phyloP scores from a whole-genome alignment of 2,113 vertebrate species.

The Alaudala cheleensis region DNA sequence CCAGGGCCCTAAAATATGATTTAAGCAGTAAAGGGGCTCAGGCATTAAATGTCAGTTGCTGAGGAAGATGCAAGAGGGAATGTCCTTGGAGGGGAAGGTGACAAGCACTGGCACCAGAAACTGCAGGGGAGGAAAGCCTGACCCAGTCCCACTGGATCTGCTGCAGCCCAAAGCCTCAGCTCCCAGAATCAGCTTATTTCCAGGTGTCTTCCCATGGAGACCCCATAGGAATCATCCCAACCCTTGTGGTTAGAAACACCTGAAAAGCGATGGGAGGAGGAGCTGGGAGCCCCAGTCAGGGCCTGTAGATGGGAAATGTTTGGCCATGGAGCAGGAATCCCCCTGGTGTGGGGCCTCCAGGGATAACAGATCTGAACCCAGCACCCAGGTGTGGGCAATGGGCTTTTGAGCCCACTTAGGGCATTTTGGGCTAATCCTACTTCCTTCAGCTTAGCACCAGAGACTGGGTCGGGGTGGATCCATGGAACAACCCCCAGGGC shows the following conservation, averaged over 20 bases:
- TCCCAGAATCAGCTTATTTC: neutral
- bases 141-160: neutral
- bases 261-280: neutral
- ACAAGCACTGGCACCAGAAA: neutral
- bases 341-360: neutral
- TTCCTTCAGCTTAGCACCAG: neutral
- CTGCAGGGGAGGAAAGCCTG: neutral
- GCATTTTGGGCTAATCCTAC: neutral
- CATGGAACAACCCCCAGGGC: accelerated
- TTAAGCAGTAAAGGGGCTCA: neutral
- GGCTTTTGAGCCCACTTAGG: neutral
- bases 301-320: neutral
- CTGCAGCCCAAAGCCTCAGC: neutral
- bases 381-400: accelerated
- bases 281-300: neutral
- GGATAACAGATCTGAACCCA: accelerated
- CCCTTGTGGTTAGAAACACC: neutral
- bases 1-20: neutral
- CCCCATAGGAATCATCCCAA: neutral
- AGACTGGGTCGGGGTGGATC: accelerated
- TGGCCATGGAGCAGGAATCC: neutral
- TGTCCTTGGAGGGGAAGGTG: neutral
- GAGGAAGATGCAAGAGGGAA: neutral
- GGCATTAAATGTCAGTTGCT: neutral
- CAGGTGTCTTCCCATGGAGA: neutral